Evolutionary conservation across 2,113 vertebrate species (phyloP).

Genomic region (Mustela nigripes): DNA sequence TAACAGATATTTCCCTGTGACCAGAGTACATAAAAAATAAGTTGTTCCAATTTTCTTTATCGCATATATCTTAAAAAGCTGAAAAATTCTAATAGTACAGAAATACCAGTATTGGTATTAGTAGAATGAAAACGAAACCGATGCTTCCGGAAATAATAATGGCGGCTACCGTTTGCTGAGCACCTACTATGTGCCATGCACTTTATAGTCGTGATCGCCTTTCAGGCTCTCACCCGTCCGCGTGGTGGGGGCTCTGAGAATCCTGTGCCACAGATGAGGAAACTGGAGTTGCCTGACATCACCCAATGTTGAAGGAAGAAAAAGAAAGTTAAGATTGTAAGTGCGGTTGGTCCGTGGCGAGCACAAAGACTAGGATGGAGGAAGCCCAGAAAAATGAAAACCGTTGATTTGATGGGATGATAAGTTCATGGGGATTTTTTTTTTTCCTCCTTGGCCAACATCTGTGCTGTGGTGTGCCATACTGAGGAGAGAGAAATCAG

Average conservation of each 20-base stretch:
- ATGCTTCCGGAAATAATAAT: not conserved
- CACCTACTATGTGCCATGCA: not conserved
- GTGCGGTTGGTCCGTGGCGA: not conserved
- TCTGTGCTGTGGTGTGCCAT: rapidly evolving
- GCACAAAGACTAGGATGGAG: not conserved
- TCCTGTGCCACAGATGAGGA: not conserved
- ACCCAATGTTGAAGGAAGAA: not conserved
- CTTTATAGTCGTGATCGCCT: not conserved
- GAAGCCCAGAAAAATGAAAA: not conserved
- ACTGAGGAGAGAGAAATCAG: not conserved
- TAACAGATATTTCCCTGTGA: not conserved
- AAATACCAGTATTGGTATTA: not conserved
- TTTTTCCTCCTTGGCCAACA: not conserved
- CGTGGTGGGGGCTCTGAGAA: not conserved
- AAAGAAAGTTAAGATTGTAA: not conserved
- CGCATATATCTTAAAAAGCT: not conserved
- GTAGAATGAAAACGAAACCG: not conserved
- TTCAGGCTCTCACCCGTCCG: not conserved
- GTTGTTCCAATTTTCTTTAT: not conserved
- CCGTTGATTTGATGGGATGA: not conserved
- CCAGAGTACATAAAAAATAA: not conserved
- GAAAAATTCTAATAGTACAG: conserved; percentile 11
- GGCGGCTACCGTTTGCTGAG: not conserved
- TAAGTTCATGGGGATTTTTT: not conserved
- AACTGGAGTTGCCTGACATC: not conserved